phyloP scores from a whole-genome alignment of 37 sponge, comb jelly and placozoan genomes.

The Axinella damicornis region DNA sequence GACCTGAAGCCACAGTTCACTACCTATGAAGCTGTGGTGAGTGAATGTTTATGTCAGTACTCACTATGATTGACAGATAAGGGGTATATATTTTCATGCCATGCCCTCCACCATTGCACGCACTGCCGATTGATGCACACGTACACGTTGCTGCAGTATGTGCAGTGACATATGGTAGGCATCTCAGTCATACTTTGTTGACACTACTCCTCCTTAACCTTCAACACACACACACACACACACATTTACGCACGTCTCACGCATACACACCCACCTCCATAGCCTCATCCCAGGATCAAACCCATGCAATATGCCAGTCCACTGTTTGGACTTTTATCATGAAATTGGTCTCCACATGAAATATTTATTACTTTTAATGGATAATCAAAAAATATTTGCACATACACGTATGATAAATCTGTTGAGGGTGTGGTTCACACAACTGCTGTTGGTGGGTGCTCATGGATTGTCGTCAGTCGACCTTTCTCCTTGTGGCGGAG shows the following conservation, averaged over 20 bases:
- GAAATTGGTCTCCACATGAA: background rate
- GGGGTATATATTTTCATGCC: too few relatives aligned
- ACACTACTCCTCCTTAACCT: too few relatives aligned
- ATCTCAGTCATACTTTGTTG: too few relatives aligned
- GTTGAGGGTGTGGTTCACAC: too few relatives aligned
- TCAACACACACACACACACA: background rate
- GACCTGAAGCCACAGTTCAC: conserved; percentile 90
- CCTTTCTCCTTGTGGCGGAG: conserved; percentile 67
- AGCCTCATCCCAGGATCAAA: conserved; percentile 94
- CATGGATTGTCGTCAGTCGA: conserved; percentile 35
- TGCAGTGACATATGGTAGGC: too few relatives aligned
- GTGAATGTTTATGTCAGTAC: conserved; percentile 28
- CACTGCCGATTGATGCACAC: too few relatives aligned
- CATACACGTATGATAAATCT: too few relatives aligned
- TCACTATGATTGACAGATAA: too few relatives aligned
- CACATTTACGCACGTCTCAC: background rate
- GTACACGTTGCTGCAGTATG: too few relatives aligned
- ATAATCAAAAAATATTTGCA: too few relatives aligned
- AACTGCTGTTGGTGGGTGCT: too few relatives aligned
- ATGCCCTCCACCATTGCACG: too few relatives aligned
- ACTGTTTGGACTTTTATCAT: conserved; percentile 77
- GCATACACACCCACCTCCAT: background rate
- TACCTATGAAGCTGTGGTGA: conserved; percentile 92
- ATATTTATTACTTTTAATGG: background rate
- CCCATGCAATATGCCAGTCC: conserved; percentile 99